phyloP scores from a whole-genome alignment of 2,888 invertebrate species.

The Cataglyphis albicans region DNA sequence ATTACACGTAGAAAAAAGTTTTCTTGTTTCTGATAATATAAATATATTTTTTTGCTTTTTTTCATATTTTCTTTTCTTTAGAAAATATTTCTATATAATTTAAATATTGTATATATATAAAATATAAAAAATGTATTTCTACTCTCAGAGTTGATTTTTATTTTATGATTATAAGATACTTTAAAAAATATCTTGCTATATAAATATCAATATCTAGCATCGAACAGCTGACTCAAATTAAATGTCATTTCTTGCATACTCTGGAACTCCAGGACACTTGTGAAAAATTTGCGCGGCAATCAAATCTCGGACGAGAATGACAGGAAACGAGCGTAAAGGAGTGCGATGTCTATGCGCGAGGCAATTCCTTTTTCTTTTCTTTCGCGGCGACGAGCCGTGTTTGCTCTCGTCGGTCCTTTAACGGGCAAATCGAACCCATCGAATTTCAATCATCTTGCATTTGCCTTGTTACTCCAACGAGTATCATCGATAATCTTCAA shows the following conservation, averaged over 20 bases:
- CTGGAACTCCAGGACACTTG: neutral
- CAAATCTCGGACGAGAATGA: slow-evolving; percentile 21
- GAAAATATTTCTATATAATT: no score
- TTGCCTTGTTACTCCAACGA: slow-evolving; percentile 25
- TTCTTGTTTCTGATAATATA: neutral
- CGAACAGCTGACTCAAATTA: slow-evolving; percentile 12
- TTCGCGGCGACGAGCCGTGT: slow-evolving; percentile 13
- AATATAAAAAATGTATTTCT: neutral
- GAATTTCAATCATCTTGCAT: slow-evolving; percentile 33
- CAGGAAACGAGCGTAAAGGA: slow-evolving; percentile 4
- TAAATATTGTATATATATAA: neutral
- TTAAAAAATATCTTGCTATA: neutral
- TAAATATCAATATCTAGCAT: slow-evolving; percentile 8
- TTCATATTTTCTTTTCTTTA: no score
- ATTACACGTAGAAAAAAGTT: neutral
- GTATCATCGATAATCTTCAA: slow-evolving; percentile 12
- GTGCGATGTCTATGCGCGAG: slow-evolving; percentile 3
- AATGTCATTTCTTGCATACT: neutral
- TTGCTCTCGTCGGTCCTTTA: slow-evolving; percentile 32
- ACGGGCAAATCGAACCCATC: slow-evolving; percentile 28
- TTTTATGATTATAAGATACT: neutral
- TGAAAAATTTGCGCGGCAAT: slow-evolving; percentile 11
- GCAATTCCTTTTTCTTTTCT: neutral
- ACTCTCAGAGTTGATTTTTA: neutral
- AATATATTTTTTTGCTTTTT: neutral